Base-by-base conservation (phyloP, 23 tunicate genomes). In the Trididemnum nubilum region DNA sequence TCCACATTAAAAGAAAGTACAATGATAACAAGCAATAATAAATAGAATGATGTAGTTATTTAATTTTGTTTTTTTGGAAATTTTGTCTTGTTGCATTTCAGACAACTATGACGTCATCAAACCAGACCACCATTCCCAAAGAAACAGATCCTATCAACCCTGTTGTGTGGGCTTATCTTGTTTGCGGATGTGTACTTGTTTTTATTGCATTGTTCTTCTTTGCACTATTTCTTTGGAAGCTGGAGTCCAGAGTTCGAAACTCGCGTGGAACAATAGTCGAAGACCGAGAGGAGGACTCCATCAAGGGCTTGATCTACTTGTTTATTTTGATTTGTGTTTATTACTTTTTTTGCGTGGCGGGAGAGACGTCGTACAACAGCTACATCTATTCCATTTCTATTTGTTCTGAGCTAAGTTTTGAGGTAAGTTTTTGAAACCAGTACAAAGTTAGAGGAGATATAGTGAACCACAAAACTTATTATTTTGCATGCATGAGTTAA, bases 331-430 rank as follows among this genome's bases (percentile, higher is more conserved):
- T 94, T 28, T 89, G 91, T 52, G 66, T 89, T 23, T 94, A 89
- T 69, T 94, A 94, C 78, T 94, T 89, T 75, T 94, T 83, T 64
- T 89, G 91, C 64, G 98, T 94, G 35, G 98, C 95, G 1, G 95
- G 98, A 25, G 98, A 94, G 72, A 94, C 91, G 24, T 82, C 98
- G 22, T 94, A 89, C 65, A 92, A 89, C 85, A 89, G 95, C 82
- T 89, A 94, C 77, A 94, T 94, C 57, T 94, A 89, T 65, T 94
- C 98, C 3, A 87, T 94, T 60, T 87, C 98, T 22, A 93, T 93
- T 35, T 93, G 98, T 58, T 93, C 98, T 12, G 93, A 80, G 0
- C 72, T 93, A 32, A 39, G 58, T 4, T 93, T 93, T 65, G 33
- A 81, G 51, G 98, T 93, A 70, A 87, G 89, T 76, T 15, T 49